Percentiles rank a stretch among this genome's conserved stretches.
Conservation (phyloP, 23 tunicate genomes). For the Halocynthia aurantium region DNA sequence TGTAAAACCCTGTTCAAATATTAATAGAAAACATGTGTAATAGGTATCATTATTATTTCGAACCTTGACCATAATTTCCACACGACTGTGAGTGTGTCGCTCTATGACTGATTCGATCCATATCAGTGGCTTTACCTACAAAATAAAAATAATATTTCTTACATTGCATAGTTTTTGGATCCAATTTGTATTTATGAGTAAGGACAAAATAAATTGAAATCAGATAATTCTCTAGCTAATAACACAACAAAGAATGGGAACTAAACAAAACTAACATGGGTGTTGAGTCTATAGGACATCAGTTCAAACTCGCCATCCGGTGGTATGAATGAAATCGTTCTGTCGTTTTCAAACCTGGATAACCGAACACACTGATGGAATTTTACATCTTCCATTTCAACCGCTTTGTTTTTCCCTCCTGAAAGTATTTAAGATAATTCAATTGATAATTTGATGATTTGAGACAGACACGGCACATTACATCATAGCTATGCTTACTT, state of each 20-base stretch:
- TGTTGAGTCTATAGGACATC: conserved; percentile 91
- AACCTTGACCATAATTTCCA: conserved; percentile 98
- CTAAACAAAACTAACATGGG: conserved; percentile 54
- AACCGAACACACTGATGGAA: conserved; percentile 97
- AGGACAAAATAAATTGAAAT: background rate
- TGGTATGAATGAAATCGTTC: conserved; percentile 96
- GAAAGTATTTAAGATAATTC: conserved; percentile 5
- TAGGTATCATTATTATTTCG: background rate
- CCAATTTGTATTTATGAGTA: background rate
- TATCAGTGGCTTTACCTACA: conserved; percentile 93
- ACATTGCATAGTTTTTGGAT: background rate
- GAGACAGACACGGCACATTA: no score
- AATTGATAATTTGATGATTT: background rate
- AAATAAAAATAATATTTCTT: background rate
- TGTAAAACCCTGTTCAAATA: background rate
- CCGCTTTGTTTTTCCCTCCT: conserved; percentile 96
- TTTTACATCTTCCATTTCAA: conserved; percentile 97
- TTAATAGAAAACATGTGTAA: no score
- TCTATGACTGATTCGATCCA: conserved; percentile 97
- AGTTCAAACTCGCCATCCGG: conserved; percentile 99
- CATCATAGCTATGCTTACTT: conserved; percentile 34
- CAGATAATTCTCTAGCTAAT: background rate
- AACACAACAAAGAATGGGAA: background rate
- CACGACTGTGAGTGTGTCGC: conserved; percentile 89
- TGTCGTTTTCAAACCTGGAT: conserved; percentile 92